Evolutionary conservation across 2,888 invertebrate species (phyloP).

Genomic region (Dilophus febrilis): DNA sequence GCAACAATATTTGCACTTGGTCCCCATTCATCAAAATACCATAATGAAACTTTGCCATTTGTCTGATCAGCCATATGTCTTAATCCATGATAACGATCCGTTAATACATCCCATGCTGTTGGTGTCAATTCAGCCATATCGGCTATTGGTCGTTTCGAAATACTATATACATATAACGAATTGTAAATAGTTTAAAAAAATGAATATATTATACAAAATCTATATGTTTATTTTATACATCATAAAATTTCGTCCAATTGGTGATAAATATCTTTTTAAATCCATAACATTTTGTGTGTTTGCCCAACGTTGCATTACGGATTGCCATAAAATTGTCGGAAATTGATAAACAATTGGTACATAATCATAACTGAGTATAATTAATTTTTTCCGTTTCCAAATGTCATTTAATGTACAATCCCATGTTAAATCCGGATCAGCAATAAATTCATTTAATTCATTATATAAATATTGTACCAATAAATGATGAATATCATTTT

Average conservation of each 20-base stretch:
- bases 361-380: slow-evolving; percentile 37
- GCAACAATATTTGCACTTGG: slow-evolving; percentile 40
- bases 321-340: slow-evolving; percentile 33
- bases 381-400: slow-evolving; percentile 32
- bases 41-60: slow-evolving; percentile 42
- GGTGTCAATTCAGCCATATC: slow-evolving; percentile 56
- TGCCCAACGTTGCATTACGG: slow-evolving; percentile 48
- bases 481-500: slow-evolving; percentile 31
- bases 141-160: slow-evolving; percentile 31
- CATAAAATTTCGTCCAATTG: slow-evolving; percentile 19
- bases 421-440: slow-evolving; percentile 34
- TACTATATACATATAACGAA: slow-evolving; percentile 5
- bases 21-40: slow-evolving; percentile 35
- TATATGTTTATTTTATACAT: slow-evolving; percentile 28
- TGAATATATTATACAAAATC: slow-evolving; percentile 4
- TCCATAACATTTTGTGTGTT: slow-evolving; percentile 37
- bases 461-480: slow-evolving; percentile 34
- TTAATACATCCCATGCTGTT: slow-evolving; percentile 37
- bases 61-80: slow-evolving; percentile 43
- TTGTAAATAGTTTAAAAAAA: slow-evolving; percentile 4
- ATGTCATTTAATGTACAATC: slow-evolving; percentile 30
- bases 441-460: slow-evolving; percentile 35
- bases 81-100: slow-evolving; percentile 38
- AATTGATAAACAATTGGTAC: slow-evolving; percentile 22
- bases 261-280: slow-evolving; percentile 35